These are phyloP conservation scores for Ophion slaviceki DNA, from an alignment of 2,888 invertebrate species.

Conservation along the genomic window DNA sequence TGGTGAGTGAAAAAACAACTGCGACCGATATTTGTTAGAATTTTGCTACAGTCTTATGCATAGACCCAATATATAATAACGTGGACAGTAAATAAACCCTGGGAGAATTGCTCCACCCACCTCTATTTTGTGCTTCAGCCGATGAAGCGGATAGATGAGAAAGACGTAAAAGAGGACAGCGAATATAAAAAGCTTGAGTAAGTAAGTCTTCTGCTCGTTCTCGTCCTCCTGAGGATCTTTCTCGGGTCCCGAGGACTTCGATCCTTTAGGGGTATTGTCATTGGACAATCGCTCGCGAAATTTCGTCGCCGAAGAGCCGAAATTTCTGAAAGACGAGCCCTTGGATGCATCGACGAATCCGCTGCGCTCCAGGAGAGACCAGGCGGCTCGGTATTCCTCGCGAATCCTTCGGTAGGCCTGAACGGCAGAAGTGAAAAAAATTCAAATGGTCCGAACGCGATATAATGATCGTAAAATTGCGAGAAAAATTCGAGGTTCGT, in stretches of 20 bases:
- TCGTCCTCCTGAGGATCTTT: slow-evolving; percentile 72
- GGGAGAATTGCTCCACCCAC: slow-evolving; percentile 29
- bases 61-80: no score
- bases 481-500: neutral
- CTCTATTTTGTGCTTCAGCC: slow-evolving; percentile 53
- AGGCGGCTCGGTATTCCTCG: slow-evolving; percentile 86
- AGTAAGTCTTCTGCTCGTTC: slow-evolving; percentile 67
- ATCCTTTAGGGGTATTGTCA: slow-evolving; percentile 47
- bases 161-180: slow-evolving; percentile 56
- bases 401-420: slow-evolving; percentile 79
- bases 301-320: slow-evolving; percentile 68
- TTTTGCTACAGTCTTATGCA: no score
- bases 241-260: slow-evolving; percentile 63
- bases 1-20: no score
- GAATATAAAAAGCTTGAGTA: slow-evolving; percentile 67
- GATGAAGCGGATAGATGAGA: slow-evolving; percentile 60
- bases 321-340: slow-evolving; percentile 60
- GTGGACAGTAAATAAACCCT: no score
- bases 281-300: slow-evolving; percentile 38
- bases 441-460: neutral
- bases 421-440: slow-evolving; percentile 33
- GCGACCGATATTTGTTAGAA: no score
- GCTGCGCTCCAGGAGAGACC: slow-evolving; percentile 73
- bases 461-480: neutral
- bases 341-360: slow-evolving; percentile 39